Percentiles rank a stretch among this genome's conserved stretches.
Conservation (phyloP, 2,113 vertebrate species). For the Atherinomorus stipes region DNA sequence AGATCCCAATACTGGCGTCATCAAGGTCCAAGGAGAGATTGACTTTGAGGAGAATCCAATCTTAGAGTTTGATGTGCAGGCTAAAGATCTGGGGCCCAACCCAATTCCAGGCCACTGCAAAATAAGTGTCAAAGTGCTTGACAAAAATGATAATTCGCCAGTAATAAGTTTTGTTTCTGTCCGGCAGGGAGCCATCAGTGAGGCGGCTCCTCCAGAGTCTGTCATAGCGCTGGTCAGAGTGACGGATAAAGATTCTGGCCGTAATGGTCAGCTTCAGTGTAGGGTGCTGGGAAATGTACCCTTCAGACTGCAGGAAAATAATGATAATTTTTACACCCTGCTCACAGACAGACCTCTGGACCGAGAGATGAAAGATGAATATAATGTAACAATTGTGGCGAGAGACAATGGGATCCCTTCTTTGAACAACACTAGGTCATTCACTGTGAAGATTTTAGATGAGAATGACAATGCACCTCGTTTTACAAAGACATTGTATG, state of each 20-base stretch:
- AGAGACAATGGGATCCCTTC: conserved; percentile 94
- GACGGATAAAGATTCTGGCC: conserved; percentile 95
- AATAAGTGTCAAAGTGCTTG: conserved; percentile 94
- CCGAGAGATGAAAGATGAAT: conserved; percentile 94
- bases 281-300: conserved; percentile 92
- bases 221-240: conserved; percentile 97
- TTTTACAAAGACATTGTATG: conserved; percentile 95
- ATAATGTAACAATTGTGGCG: conserved; percentile 97
- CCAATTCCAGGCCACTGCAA: conserved; percentile 98
- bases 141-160: conserved; percentile 97
- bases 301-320: conserved; percentile 96
- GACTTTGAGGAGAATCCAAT: conserved; percentile 97
- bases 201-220: conserved; percentile 94
- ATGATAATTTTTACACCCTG: conserved; percentile 96
- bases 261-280: conserved; percentile 96
- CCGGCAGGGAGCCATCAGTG: conserved; percentile 96
- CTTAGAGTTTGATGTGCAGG: conserved; percentile 98
- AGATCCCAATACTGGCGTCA: conserved; percentile 92
- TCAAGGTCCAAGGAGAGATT: conserved; percentile 94
- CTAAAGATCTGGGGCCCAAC: conserved; percentile 95
- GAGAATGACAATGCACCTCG: conserved; percentile 98
- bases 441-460: conserved; percentile 94
- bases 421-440: conserved; percentile 96
- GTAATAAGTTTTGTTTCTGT: conserved; percentile 96
- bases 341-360: conserved; percentile 95